Evolutionary conservation across 2,888 invertebrate species (phyloP).

Genomic region (Electrophaes corylata): DNA sequence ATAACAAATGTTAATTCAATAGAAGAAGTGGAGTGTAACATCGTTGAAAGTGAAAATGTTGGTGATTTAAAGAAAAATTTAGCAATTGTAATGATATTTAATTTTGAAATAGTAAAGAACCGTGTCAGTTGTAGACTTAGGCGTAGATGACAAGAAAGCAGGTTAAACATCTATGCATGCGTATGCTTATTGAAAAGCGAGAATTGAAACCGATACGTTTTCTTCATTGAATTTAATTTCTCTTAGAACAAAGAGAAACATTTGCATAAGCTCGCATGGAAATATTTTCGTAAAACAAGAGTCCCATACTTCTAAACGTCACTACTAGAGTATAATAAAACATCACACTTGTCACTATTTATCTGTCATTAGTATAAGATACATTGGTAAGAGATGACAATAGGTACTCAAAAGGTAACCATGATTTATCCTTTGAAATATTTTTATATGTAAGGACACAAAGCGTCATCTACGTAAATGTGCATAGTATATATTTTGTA

Average conservation of each 20-base stretch:
- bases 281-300: slow-evolving; percentile 7
- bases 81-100: no score
- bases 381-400: not conserved
- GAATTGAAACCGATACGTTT: slow-evolving; percentile 27
- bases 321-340: no score
- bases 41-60: slow-evolving; percentile 8
- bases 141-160: slow-evolving; percentile 22
- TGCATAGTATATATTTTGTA: slow-evolving; percentile 21
- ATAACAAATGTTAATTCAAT: slow-evolving; percentile 40
- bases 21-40: slow-evolving; percentile 23
- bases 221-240: slow-evolving; percentile 16
- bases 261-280: slow-evolving; percentile 36
- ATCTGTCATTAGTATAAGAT: no score
- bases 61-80: not conserved
- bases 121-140: slow-evolving; percentile 6
- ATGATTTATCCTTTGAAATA: not conserved
- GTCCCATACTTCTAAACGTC: no score
- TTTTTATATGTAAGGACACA: not conserved
- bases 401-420: not conserved
- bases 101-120: not conserved
- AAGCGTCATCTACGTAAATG: slow-evolving; percentile 32
- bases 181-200: slow-evolving; percentile 26
- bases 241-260: slow-evolving; percentile 28
- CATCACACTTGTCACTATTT: no score
- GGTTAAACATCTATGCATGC: slow-evolving; percentile 25